A percentile compares a stretch with the other conserved stretches of the same genome.
These are phyloP conservation scores for Amphipyra tragopoginis DNA, from an alignment of 2,888 invertebrate species.

Conservation along the genomic window DNA sequence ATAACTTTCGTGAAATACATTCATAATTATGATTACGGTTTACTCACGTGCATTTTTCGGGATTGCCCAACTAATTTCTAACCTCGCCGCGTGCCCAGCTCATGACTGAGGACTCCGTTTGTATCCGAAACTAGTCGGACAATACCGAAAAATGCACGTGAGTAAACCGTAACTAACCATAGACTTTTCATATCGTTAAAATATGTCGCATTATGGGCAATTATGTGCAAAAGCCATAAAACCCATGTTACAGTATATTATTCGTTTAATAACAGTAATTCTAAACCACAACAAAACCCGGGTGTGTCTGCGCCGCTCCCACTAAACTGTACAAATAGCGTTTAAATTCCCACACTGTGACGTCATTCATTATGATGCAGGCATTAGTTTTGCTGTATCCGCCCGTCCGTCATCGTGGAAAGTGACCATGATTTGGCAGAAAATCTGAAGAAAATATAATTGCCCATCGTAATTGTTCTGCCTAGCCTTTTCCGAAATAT, in stretches of 20 bases:
- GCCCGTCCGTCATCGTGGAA: conserved; percentile 62
- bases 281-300: conserved; percentile 27
- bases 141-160: too few species aligned
- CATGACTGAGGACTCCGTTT: too few species aligned
- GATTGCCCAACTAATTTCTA: too few species aligned
- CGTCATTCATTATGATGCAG: conserved; percentile 77
- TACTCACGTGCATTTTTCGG: too few species aligned
- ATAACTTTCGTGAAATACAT: too few species aligned
- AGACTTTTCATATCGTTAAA: too few species aligned
- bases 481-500: too few species aligned
- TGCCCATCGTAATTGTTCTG: too few species aligned
- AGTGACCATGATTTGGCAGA: conserved; percentile 50
- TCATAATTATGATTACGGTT: too few species aligned
- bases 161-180: too few species aligned
- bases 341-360: conserved; percentile 68
- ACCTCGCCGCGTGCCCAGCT: too few species aligned
- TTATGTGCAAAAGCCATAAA: neutral
- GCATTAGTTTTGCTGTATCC: conserved; percentile 75
- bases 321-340: conserved; percentile 69
- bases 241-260: conserved; percentile 3
- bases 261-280: conserved; percentile 17
- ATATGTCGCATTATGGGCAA: neutral
- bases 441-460: neutral
- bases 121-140: too few species aligned
- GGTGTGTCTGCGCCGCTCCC: conserved; percentile 57